Conservation (phyloP, 1,140 invertebrate species). For the Drosophila azteca region DNA sequence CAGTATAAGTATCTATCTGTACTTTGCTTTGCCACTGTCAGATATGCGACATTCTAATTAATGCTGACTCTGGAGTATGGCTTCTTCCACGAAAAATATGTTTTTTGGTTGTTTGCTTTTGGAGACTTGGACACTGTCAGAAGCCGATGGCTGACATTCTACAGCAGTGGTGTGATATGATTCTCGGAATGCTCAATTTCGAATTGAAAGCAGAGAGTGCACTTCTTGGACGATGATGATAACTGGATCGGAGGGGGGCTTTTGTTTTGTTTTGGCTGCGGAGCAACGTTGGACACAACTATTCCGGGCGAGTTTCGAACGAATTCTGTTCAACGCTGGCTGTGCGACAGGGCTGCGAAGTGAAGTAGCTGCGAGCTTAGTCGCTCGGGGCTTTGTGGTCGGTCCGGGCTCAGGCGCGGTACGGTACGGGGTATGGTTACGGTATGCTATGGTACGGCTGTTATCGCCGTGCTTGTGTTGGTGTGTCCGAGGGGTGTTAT, state of each 20-base stretch:
- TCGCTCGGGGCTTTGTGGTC: slow-evolving; percentile 22
- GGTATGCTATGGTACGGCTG: slow-evolving; percentile 39
- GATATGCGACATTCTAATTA: slow-evolving; percentile 72
- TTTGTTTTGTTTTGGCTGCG: neutral
- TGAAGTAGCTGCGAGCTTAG: slow-evolving; percentile 49
- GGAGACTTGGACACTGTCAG: slow-evolving; percentile 56
- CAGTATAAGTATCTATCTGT: no score
- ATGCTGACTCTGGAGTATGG: slow-evolving; percentile 50
- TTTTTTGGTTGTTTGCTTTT: slow-evolving; percentile 13
- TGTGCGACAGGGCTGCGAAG: slow-evolving; percentile 62
- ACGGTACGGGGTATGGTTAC: neutral
- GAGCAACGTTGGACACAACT: slow-evolving; percentile 52
- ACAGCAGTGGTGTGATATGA: slow-evolving; percentile 1
- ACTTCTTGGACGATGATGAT: slow-evolving; percentile 14
- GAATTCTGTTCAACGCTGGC: slow-evolving; percentile 60
- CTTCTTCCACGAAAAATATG: slow-evolving; percentile 41
- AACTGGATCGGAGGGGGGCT: neutral
- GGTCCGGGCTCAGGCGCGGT: slow-evolving; percentile 4
- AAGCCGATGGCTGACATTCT: slow-evolving; percentile 56
- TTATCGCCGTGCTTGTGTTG: slow-evolving; percentile 45
- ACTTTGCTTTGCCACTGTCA: slow-evolving; percentile 51
- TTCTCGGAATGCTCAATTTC: neutral
- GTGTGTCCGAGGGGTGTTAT: slow-evolving; percentile 45
- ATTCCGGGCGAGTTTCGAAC: slow-evolving; percentile 62
- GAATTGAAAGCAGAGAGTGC: no score